phyloP scores from a whole-genome alignment of 2,888 invertebrate species.

The Dicranocentrus wangi region DNA sequence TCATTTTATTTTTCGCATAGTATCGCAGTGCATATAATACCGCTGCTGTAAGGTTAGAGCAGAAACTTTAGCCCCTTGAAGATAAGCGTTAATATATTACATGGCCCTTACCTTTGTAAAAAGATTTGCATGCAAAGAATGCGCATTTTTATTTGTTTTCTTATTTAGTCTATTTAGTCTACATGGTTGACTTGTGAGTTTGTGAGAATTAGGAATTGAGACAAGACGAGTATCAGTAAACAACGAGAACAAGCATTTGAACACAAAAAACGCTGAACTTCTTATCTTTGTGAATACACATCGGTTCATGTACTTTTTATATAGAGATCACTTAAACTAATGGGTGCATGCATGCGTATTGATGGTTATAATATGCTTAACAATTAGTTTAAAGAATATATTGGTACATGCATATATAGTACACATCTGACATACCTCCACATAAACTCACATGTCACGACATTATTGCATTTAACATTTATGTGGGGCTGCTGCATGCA shows the following conservation, averaged over 20 bases:
- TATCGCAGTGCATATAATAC: too few species aligned
- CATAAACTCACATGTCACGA: constrained; percentile 1
- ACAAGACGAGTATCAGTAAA: neutral
- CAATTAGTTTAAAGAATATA: constrained; percentile 1
- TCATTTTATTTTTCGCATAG: too few species aligned
- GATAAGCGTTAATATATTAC: neutral
- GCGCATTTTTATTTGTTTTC: constrained; percentile 28
- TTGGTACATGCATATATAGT: neutral
- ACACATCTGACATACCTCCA: neutral
- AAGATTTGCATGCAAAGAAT: constrained; percentile 1
- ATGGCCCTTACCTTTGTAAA: neutral
- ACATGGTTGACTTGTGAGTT: constrained; percentile 25
- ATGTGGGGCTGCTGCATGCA: neutral
- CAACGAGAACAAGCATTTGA: neutral
- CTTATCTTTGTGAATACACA: constrained; percentile 4
- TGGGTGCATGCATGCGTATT: neutral
- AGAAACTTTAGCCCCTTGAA: neutral
- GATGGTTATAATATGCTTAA: neutral
- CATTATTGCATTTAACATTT: constrained; percentile 9
- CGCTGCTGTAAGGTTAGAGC: constrained; percentile 17
- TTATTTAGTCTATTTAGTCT: too few species aligned
- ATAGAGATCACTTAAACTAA: neutral
- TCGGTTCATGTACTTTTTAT: neutral
- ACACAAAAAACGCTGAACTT: constrained; percentile 11
- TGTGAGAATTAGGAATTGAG: constrained; percentile 32